These are phyloP conservation scores for Endotricha flammealis DNA, from an alignment of 2,888 invertebrate species.

Conservation along the genomic window DNA sequence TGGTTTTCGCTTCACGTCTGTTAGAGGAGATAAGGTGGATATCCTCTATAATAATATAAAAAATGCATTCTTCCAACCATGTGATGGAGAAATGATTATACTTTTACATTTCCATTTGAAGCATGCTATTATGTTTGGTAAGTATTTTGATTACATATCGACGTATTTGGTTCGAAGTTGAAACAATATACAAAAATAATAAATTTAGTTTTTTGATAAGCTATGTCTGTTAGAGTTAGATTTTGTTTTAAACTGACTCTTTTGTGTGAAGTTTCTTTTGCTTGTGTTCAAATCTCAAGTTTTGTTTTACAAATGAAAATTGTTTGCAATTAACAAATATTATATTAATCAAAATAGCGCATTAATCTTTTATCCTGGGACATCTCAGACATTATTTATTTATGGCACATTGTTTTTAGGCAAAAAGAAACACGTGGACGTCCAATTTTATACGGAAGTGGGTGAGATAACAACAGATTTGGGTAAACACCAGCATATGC, in stretches of 20 bases:
- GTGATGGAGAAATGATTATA: slow-evolving; percentile 99
- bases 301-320: too few relatives aligned
- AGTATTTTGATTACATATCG: slow-evolving; percentile 31
- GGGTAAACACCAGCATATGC: slow-evolving; percentile 99
- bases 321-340: too few relatives aligned
- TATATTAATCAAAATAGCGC: too few relatives aligned
- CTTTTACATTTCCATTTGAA: slow-evolving; percentile 98
- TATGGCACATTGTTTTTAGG: slow-evolving; percentile 50
- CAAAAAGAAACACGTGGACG: slow-evolving; percentile 99
- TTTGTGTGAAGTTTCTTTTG: too few relatives aligned
- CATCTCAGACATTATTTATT: too few relatives aligned
- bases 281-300: too few relatives aligned
- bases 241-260: too few relatives aligned
- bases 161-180: background rate
- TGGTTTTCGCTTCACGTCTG: slow-evolving; percentile 97
- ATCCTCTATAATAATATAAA: slow-evolving; percentile 99
- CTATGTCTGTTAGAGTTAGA: too few relatives aligned
- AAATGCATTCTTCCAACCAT: slow-evolving; percentile 99
- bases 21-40: slow-evolving; percentile 99
- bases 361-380: too few relatives aligned
- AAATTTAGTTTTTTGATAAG: too few relatives aligned
- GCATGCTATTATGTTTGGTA: slow-evolving; percentile 99
- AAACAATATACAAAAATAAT: background rate
- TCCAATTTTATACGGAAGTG: slow-evolving; percentile 99
- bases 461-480: slow-evolving; percentile 99